Conservation (phyloP, 2,797 vertebrate species). For the Phrynocephalus guinanensis region DNA sequence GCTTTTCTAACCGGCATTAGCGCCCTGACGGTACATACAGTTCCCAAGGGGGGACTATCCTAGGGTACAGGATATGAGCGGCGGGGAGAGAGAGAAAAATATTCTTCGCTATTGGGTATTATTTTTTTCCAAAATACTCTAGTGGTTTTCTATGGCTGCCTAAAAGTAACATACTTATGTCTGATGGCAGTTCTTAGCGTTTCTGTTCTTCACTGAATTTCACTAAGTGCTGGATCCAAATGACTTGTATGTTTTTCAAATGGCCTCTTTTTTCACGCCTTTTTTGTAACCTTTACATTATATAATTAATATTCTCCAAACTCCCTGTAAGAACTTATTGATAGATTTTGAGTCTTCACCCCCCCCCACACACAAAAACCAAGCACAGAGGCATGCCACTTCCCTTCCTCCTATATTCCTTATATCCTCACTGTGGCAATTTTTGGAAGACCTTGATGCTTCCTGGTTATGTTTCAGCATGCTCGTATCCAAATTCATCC, state of each 20-base stretch:
- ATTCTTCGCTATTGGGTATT: neutral
- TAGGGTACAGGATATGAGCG: too few relatives aligned
- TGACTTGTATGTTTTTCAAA: slow-evolving; percentile 43
- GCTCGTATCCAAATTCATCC: slow-evolving; percentile 61
- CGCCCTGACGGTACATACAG: too few relatives aligned
- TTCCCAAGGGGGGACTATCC: too few relatives aligned
- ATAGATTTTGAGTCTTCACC: slow-evolving; percentile 43
- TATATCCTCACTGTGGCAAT: slow-evolving; percentile 35
- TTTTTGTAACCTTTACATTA: neutral
- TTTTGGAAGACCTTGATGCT: slow-evolving; percentile 50
- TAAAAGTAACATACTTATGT: neutral
- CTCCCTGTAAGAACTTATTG: neutral
- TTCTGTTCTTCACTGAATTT: slow-evolving; percentile 13
- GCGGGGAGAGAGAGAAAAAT: too few relatives aligned
- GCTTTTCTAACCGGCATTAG: too few relatives aligned
- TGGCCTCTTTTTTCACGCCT: slow-evolving; percentile 25
- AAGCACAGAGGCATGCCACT: slow-evolving; percentile 36
- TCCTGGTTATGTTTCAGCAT: slow-evolving; percentile 61
- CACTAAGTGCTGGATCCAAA: slow-evolving; percentile 18
- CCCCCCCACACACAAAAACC: neutral
- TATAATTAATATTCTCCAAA: slow-evolving; percentile 47
- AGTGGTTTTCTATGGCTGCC: neutral
- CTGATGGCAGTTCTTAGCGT: neutral
- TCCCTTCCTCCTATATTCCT: slow-evolving; percentile 9
- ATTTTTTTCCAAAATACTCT: neutral